These are phyloP conservation scores for Drosophila gunungcola DNA, from an alignment of 1,140 invertebrate genomes.

Conservation along the genomic window DNA sequence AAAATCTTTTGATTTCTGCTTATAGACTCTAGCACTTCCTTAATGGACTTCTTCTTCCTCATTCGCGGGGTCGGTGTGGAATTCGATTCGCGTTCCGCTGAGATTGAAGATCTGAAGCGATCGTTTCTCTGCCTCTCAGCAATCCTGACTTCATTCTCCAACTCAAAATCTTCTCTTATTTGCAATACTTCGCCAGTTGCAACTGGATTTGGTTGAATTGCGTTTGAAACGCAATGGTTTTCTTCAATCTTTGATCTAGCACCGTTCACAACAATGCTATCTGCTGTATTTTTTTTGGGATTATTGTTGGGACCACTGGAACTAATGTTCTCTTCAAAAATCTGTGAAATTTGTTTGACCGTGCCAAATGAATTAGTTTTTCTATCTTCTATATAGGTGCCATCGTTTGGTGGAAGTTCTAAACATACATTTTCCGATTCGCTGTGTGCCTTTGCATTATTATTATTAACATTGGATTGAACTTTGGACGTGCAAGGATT, in stretches of 20 bases:
- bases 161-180: constrained; percentile 28
- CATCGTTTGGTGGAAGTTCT: not conserved
- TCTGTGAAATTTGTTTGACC: constrained; percentile 38
- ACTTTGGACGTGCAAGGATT: not conserved
- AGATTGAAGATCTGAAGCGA: not conserved
- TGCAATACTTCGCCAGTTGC: constrained; percentile 13
- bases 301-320: constrained; percentile 2
- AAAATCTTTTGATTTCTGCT: constrained; percentile 78
- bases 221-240: not conserved
- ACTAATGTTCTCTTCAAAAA: constrained; percentile 39
- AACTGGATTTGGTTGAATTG: not conserved
- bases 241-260: constrained; percentile 10
- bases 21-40: constrained; percentile 84
- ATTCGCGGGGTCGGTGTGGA: constrained; percentile 9
- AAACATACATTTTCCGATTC: not conserved
- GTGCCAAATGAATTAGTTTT: constrained; percentile 40
- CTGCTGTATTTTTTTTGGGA: constrained; percentile 7
- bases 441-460: not conserved
- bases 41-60: constrained; percentile 70
- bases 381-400: not conserved
- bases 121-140: not conserved
- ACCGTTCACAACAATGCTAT: not conserved
- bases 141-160: constrained; percentile 13
- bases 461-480: not conserved
- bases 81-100: constrained; percentile 12